Base-by-base conservation (phyloP, 2,888 invertebrate species). In the Lasioglossum figueresi region DNA sequence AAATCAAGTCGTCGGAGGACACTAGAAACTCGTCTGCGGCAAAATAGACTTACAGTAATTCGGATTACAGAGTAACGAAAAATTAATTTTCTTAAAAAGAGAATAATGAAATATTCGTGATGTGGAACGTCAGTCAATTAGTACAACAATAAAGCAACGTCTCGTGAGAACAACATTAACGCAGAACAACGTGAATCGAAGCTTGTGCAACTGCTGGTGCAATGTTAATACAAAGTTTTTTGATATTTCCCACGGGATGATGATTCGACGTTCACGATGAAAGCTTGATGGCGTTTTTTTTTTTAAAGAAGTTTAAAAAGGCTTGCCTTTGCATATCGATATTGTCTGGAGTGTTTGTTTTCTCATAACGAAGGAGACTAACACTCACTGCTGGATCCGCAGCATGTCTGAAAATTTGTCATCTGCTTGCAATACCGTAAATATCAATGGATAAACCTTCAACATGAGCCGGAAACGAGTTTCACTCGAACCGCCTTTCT, bases 311-410 rank as follows among this genome's bases (percentile, higher is more conserved):
- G 52, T 79, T 86, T 87, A 89, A 91, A 90, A 90, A 91, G 89
- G 91, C 92, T 95, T 95, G 95, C 95, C 95, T 95, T 94, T 91
- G 94, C 93, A 89, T 92, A 92, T 88, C 68, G 92, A 91, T 88
- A 90, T 92, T 92, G 88, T 92, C 93, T 90, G 85, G 52, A 63
- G 91, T 92, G 93, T 94, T 94, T 90, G 92, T 90, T 94, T 94
- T 94, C 91, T 92, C 87, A 93, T 93, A 93, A 89, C 92, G 94
- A 90, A 95, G 95, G 92, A 95, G 94, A 90, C 91, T 95, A 93
- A 94, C 91, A 90, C 92, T 93, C 91, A 93, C 94, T 87, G 94
- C 93, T 84, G 94, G 93, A 90, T 95, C 95, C 90, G 93, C 93
- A 91, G 94, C 89, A 92, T 94, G 93, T 94, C 94, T 94, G 94